These are phyloP conservation scores for Synanthedon andrenaeformis DNA, from an alignment of 2,888 invertebrate genomes.

Conservation along the genomic window DNA sequence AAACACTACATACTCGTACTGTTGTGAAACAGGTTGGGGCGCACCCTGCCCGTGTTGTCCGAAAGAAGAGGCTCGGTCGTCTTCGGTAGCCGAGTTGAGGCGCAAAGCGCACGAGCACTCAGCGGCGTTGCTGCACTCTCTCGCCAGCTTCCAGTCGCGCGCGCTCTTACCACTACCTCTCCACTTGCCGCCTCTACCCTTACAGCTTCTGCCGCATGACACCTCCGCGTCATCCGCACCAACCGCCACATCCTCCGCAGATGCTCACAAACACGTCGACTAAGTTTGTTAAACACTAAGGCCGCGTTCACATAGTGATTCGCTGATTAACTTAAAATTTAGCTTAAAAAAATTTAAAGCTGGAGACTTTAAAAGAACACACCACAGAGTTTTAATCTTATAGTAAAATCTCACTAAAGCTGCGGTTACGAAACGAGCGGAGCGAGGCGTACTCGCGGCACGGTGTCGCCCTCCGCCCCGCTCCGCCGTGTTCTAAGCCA, in stretches of 20 bases:
- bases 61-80: slow-evolving; percentile 79
- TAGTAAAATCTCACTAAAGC: no score
- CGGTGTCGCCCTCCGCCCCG: no score
- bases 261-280: slow-evolving; percentile 46
- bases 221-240: slow-evolving; percentile 12
- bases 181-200: slow-evolving; percentile 43
- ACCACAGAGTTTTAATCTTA: no score
- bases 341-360: no score
- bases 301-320: slow-evolving; percentile 1
- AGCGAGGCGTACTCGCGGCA: no score
- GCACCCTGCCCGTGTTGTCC: slow-evolving; percentile 86
- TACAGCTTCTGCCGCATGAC: slow-evolving; percentile 31
- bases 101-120: slow-evolving; percentile 96
- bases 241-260: slow-evolving; percentile 7
- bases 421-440: no score
- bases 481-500: no score
- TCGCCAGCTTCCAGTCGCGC: slow-evolving; percentile 76
- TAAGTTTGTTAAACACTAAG: slow-evolving; percentile 22
- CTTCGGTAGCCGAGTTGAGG: slow-evolving; percentile 91
- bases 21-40: slow-evolving; percentile 71
- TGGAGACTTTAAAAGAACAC: no score
- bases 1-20: no score
- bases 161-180: slow-evolving; percentile 60
- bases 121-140: slow-evolving; percentile 83
- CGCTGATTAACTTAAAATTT: no score